Evolutionary conservation across 2,888 invertebrate species (phyloP).

Genomic region (Ormyrus pomaceus): DNA sequence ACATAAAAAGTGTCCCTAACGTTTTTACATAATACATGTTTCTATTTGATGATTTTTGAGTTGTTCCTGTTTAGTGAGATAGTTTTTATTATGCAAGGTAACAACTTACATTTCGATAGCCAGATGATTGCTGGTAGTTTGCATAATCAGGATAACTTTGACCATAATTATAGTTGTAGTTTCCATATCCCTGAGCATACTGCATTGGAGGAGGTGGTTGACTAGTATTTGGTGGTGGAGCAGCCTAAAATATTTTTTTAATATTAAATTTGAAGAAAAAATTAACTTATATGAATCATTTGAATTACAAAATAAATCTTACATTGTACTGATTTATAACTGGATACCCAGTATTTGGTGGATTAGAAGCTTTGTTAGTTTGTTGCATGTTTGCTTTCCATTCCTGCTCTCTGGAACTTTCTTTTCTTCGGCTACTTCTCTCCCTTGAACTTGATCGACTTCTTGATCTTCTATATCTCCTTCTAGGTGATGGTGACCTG

Average conservation of each 20-base stretch:
- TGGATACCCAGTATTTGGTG: conserved; percentile 61
- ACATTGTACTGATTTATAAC: conserved; percentile 73
- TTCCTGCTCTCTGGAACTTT: conserved; percentile 65
- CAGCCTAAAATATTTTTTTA: conserved; percentile 62
- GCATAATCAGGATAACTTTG: conserved; percentile 67
- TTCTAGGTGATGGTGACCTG: conserved; percentile 70
- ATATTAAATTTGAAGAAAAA: not conserved
- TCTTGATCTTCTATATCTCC: conserved; percentile 71
- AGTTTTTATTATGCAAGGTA: conserved; percentile 16
- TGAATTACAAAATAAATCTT: conserved; percentile 23
- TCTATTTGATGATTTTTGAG: conserved; percentile 8
- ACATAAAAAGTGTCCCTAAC: conserved; percentile 3
- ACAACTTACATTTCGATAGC: conserved; percentile 74
- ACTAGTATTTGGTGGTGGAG: conserved; percentile 71
- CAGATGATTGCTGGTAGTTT: conserved; percentile 68
- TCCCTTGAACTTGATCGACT: conserved; percentile 69
- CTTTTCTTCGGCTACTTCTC: conserved; percentile 70
- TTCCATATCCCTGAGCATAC: conserved; percentile 70
- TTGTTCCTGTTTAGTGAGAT: conserved; percentile 18
- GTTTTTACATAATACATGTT: not conserved
- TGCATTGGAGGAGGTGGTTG: conserved; percentile 71
- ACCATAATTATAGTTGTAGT: conserved; percentile 71
- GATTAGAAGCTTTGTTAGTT: conserved; percentile 61
- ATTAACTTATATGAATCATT: not conserved
- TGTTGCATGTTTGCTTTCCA: conserved; percentile 67